phyloP scores from a whole-genome alignment of 2,113 vertebrate genomes.

The Pomatostomus ruficeps region DNA sequence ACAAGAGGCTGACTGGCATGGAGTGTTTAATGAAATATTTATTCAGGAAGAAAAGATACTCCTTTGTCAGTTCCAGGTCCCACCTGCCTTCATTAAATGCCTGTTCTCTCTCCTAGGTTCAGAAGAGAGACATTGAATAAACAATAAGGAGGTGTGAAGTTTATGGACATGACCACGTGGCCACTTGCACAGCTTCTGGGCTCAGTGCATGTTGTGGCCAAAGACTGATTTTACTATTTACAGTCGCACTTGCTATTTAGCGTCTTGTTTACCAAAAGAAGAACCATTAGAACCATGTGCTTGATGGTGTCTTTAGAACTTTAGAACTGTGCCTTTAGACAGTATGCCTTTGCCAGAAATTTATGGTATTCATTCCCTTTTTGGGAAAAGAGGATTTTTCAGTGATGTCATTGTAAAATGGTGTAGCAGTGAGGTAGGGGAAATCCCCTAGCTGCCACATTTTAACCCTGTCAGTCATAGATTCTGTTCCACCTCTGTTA shows the following conservation, averaged over 20 bases:
- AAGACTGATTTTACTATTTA: background rate
- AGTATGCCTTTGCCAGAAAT: background rate
- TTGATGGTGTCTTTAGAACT: background rate
- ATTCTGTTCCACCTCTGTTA: too few relatives aligned
- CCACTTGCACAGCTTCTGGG: background rate
- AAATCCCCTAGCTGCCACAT: too few relatives aligned
- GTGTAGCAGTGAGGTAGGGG: too few relatives aligned
- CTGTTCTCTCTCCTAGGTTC: background rate
- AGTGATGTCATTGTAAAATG: background rate
- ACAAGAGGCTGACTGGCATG: background rate
- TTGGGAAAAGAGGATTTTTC: background rate
- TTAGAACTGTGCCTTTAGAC: background rate
- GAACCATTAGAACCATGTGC: background rate
- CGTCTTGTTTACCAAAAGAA: background rate
- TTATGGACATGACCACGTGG: background rate
- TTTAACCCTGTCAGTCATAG: too few relatives aligned
- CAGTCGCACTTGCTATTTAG: background rate
- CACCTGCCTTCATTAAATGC: background rate
- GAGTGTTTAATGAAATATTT: background rate
- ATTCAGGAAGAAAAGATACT: background rate
- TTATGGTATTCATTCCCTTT: background rate
- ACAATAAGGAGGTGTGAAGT: background rate
- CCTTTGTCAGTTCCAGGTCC: background rate
- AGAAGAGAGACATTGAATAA: background rate
- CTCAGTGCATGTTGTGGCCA: background rate